phyloP scores from a whole-genome alignment of 2,113 vertebrate genomes.

The Peromyscus leucopus region DNA sequence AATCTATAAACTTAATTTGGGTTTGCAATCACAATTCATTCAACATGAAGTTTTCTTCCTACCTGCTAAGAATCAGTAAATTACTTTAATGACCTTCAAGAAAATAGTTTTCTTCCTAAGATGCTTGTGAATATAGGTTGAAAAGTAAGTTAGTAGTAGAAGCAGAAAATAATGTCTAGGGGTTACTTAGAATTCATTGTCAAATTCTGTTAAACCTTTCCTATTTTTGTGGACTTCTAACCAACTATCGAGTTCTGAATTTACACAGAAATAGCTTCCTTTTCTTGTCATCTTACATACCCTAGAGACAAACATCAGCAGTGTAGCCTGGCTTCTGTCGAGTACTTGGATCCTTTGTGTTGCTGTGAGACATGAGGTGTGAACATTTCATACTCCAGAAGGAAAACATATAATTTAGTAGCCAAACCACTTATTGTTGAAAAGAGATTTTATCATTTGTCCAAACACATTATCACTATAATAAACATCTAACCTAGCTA shows the following conservation, averaged over 20 bases:
- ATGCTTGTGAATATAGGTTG: background rate
- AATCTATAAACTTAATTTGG: background rate
- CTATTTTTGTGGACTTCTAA: background rate
- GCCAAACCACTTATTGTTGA: constrained; percentile 67
- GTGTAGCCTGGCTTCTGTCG: background rate
- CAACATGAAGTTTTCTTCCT: background rate
- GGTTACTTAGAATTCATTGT: background rate
- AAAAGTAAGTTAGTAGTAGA: constrained; percentile 7
- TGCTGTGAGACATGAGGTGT: background rate
- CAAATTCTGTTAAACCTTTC: constrained; percentile 4
- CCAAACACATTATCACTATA: constrained; percentile 72
- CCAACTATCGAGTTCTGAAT: background rate
- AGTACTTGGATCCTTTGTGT: background rate
- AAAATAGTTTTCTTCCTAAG: background rate
- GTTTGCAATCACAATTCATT: background rate
- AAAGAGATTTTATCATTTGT: constrained; percentile 74
- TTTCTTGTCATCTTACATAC: background rate
- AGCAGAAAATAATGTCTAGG: background rate
- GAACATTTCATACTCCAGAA: constrained; percentile 54
- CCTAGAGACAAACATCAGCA: background rate
- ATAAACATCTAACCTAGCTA: constrained; percentile 74
- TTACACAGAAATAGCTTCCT: background rate
- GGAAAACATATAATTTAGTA: constrained; percentile 76
- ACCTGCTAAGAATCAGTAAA: background rate
- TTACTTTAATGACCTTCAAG: background rate